Evolutionary conservation across 2,888 invertebrate genomes (phyloP).

Genomic region (Alloscopus bannaensis): DNA sequence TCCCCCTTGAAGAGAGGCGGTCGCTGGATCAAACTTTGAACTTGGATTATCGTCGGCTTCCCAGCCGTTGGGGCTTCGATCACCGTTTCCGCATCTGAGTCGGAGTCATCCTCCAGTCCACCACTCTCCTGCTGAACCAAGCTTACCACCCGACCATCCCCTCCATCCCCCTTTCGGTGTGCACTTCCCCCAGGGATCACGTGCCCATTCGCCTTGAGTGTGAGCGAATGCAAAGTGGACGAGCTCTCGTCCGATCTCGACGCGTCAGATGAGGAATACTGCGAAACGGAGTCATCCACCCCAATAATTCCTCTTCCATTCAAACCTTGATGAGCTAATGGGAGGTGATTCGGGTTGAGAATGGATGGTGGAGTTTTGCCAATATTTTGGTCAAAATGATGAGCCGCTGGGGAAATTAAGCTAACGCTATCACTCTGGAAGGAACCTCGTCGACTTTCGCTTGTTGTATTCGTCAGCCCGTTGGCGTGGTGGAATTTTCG

Average conservation of each 20-base stretch:
- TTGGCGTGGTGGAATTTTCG: conserved; percentile 34
- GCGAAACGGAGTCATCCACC: conserved; percentile 17
- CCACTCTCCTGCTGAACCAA: conserved; percentile 46
- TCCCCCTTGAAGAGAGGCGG: conserved; percentile 4
- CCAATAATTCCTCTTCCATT: not conserved
- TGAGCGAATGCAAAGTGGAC: not conserved
- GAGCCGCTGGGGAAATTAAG: conserved; percentile 39
- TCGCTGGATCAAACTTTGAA: conserved; percentile 20
- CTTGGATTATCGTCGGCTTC: conserved; percentile 35
- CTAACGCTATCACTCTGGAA: conserved; percentile 53
- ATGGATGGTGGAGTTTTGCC: too few relatives aligned
- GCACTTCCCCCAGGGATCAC: not conserved
- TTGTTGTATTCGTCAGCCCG: conserved; percentile 22
- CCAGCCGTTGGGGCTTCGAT: conserved; percentile 39
- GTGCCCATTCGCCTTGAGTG: not conserved
- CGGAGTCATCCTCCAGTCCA: conserved; percentile 36
- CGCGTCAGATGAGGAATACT: conserved; percentile 32
- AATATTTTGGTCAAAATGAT: conserved; percentile 28
- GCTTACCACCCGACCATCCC: conserved; percentile 40
- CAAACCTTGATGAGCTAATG: conserved; percentile 1
- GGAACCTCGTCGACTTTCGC: conserved; percentile 39
- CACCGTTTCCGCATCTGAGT: conserved; percentile 54
- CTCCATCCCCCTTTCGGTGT: too few relatives aligned
- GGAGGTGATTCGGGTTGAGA: not conserved
- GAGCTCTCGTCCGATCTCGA: conserved; percentile 20